Conservation (phyloP, 2,797 vertebrate species). For the Miichthys miiuy region DNA sequence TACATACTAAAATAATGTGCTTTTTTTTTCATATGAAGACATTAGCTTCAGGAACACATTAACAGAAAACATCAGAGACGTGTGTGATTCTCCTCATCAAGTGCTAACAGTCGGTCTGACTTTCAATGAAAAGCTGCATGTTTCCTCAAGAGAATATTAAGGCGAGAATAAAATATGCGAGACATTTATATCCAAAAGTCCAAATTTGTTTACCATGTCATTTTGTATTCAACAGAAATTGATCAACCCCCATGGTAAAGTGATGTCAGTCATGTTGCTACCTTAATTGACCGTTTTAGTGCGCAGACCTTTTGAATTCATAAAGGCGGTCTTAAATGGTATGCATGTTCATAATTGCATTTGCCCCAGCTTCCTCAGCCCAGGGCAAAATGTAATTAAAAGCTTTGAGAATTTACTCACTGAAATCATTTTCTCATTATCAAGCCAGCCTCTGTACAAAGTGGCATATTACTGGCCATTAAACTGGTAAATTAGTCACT, state of each 20-base stretch:
- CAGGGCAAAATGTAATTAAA: constrained; percentile 87
- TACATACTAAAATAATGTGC: constrained; percentile 89
- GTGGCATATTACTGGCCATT: constrained; percentile 79
- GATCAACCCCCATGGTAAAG: constrained; percentile 17
- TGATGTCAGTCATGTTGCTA: constrained; percentile 28
- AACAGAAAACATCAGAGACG: constrained; percentile 63
- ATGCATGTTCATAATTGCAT: constrained; percentile 82
- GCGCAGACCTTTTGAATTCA: constrained; percentile 54
- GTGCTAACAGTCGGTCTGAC: constrained; percentile 64
- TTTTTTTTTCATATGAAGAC: constrained; percentile 65
- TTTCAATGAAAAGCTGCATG: constrained; percentile 50
- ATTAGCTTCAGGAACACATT: constrained; percentile 60
- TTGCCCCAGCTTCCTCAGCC: constrained; percentile 76
- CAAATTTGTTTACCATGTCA: constrained; percentile 30
- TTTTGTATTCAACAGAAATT: constrained; percentile 31
- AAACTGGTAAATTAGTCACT: constrained; percentile 83
- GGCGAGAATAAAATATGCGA: constrained; percentile 33
- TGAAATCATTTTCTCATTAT: constrained; percentile 85
- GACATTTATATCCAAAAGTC: constrained; percentile 24
- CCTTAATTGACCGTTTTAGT: constrained; percentile 46
- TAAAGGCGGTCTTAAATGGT: constrained; percentile 72
- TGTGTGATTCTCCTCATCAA: constrained; percentile 64
- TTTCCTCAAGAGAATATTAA: constrained; percentile 64
- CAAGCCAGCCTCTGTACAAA: constrained; percentile 76
- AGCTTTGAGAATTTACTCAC: constrained; percentile 82